phyloP scores from a whole-genome alignment of 2,797 vertebrate species.

The Selene dorsalis region DNA sequence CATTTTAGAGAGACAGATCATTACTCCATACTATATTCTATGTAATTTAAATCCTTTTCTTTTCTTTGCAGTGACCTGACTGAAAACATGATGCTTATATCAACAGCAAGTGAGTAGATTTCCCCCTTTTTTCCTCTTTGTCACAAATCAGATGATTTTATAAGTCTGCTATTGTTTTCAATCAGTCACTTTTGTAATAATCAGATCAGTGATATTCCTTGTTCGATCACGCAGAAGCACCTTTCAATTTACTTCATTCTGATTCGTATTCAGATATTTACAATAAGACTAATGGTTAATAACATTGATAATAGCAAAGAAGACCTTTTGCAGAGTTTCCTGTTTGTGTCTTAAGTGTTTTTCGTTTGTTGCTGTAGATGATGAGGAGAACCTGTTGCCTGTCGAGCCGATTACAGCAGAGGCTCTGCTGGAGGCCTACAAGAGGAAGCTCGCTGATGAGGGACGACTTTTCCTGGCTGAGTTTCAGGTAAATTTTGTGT shows the following conservation, averaged over 20 bases:
- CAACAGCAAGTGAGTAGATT: slow-evolving; percentile 73
- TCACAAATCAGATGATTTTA: not conserved
- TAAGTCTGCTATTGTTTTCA: not conserved
- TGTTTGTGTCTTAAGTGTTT: not conserved
- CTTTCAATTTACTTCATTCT: not conserved
- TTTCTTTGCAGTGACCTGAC: slow-evolving; percentile 55
- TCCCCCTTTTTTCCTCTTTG: not conserved
- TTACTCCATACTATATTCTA: not conserved
- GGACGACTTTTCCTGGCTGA: slow-evolving; percentile 94
- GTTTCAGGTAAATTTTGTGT: slow-evolving; percentile 87
- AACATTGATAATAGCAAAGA: not conserved
- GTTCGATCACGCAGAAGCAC: not conserved
- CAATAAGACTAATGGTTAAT: not conserved
- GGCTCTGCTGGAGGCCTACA: slow-evolving; percentile 88
- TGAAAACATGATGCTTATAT: slow-evolving; percentile 71
- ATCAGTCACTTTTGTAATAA: not conserved
- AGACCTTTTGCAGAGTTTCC: not conserved
- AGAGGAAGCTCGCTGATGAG: slow-evolving; percentile 94
- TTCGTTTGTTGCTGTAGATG: slow-evolving; percentile 73
- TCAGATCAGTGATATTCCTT: not conserved
- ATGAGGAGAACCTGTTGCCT: slow-evolving; percentile 87
- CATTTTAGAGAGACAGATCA: not conserved
- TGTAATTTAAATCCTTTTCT: not conserved
- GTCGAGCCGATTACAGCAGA: slow-evolving; percentile 93
- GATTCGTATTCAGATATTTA: not conserved